A percentile compares a stretch with the other conserved stretches of the same genome.
phyloP scores from a whole-genome alignment of 2,113 vertebrate species.

The Zosterops hypoxanthus region DNA sequence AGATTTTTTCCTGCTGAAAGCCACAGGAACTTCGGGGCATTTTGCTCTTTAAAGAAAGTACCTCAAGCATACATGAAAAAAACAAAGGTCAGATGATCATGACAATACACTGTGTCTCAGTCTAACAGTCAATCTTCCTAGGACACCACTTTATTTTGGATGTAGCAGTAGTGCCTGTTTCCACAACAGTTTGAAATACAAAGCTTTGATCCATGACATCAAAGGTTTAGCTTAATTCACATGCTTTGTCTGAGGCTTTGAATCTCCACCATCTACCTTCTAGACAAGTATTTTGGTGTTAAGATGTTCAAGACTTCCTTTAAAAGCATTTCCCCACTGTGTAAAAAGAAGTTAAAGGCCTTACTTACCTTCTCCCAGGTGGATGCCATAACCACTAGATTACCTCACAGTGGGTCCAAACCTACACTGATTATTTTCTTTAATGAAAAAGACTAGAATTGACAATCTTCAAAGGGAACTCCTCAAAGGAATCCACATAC shows the following conservation, averaged over 20 bases:
- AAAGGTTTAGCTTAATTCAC: neutral
- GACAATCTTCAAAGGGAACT: slow-evolving; percentile 4
- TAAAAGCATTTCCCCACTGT: neutral
- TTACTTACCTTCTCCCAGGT: neutral
- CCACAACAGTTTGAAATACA: neutral
- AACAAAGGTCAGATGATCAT: neutral
- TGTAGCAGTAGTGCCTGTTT: neutral
- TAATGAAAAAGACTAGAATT: neutral
- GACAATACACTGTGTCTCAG: neutral
- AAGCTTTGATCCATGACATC: neutral
- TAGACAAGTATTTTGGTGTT: neutral
- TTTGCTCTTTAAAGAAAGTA: neutral
- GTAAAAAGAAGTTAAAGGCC: neutral
- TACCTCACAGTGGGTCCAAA: neutral
- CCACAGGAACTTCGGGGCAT: neutral
- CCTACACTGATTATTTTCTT: neutral
- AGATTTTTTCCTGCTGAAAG: neutral
- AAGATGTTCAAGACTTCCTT: neutral
- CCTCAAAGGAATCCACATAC: neutral
- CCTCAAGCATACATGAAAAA: neutral
- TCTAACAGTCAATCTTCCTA: neutral
- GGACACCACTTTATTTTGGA: neutral
- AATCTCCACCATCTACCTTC: neutral
- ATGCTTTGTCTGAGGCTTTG: neutral
- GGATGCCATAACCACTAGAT: neutral